Conservation (phyloP, 1,140 invertebrate species). For the Leptinotarsa undecemlineata region DNA sequence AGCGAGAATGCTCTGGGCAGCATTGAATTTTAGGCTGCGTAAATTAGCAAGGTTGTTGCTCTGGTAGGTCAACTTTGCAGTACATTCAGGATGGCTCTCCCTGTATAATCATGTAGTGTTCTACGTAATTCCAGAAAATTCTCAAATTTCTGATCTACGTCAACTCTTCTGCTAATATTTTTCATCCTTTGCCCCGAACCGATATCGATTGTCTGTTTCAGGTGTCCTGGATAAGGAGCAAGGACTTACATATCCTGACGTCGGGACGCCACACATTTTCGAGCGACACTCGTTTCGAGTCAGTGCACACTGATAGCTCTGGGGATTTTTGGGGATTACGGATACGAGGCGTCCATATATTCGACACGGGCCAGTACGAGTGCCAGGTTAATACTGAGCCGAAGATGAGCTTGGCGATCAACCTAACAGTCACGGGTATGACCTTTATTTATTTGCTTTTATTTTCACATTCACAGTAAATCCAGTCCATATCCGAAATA, state of each 20-base stretch:
- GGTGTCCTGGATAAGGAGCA: slow-evolving; percentile 78
- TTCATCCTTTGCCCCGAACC: neutral
- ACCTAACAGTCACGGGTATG: slow-evolving; percentile 58
- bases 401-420: slow-evolving; percentile 73
- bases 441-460: neutral
- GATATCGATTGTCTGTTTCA: slow-evolving; percentile 50
- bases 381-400: slow-evolving; percentile 81
- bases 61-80: too few relatives aligned
- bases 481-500: too few relatives aligned
- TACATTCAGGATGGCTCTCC: too few relatives aligned
- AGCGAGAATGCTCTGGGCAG: too few relatives aligned
- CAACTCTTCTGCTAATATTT: too few relatives aligned
- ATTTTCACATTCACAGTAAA: neutral
- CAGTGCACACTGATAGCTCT: slow-evolving; percentile 60
- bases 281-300: slow-evolving; percentile 69
- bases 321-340: slow-evolving; percentile 68
- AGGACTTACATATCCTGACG: slow-evolving; percentile 76
- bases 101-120: too few relatives aligned
- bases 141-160: too few relatives aligned
- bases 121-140: too few relatives aligned
- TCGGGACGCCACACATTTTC: slow-evolving; percentile 71
- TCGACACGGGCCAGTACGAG: slow-evolving; percentile 75
- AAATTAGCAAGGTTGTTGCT: too few relatives aligned
- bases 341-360: slow-evolving; percentile 65
- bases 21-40: too few relatives aligned